Conservation (phyloP, 2,888 invertebrate species). For the Calameuta filiformis region DNA sequence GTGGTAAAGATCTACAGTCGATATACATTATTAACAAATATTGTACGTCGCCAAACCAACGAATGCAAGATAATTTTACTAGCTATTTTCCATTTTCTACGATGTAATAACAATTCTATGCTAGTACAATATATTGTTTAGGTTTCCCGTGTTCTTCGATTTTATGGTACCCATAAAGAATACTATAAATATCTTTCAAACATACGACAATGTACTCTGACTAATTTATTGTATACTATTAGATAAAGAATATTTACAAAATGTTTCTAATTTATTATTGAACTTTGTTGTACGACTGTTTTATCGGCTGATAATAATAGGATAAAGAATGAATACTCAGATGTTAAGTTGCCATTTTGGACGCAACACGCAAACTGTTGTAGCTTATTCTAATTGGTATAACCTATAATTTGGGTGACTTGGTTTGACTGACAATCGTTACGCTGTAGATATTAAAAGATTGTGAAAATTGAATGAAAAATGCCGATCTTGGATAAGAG, state of each 20-base stretch:
- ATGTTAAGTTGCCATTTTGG: background rate
- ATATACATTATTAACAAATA: no score
- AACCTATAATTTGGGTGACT: background rate
- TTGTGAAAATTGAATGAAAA: slow-evolving; percentile 8
- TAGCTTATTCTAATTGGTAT: background rate
- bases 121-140: no score
- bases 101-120: no score
- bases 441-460: background rate
- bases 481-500: slow-evolving; percentile 63
- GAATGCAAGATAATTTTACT: no score
- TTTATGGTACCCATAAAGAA: background rate
- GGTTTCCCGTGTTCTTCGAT: background rate
- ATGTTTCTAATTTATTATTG: background rate
- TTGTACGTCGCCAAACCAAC: no score
- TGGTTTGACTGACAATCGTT: background rate
- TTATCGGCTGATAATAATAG: background rate
- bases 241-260: background rate
- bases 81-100: no score
- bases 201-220: background rate
- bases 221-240: background rate
- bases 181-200: background rate
- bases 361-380: background rate
- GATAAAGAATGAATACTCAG: background rate
- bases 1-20: no score
- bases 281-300: background rate